Evolutionary conservation across 2,888 invertebrate genomes (phyloP), one percentile per base, ranked within the genome.

Genomic region (Hybos culiciformis): DNA sequence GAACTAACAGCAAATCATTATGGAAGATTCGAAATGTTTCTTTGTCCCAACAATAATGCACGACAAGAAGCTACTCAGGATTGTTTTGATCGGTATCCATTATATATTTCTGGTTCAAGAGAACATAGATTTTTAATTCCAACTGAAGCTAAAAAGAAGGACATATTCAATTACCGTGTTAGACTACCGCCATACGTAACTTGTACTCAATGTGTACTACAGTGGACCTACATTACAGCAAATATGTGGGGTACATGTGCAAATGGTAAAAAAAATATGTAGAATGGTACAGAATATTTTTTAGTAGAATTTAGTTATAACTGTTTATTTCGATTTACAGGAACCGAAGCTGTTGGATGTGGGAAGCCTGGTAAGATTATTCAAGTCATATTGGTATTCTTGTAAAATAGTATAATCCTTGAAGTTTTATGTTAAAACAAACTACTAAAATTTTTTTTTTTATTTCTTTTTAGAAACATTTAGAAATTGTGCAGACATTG

Each of bases 221-320:
- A 91, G 59, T 92, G 92, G 92, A 87, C 80, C 44, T 92, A 91
- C 62, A 83, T 80, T 53, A 88, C 91, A 44, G 83, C 80, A 14
- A 92, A 92, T 59, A 88, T 87, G 78, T 92, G 91, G 91, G 92
- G 91, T 6, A 76, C 74, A 17, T 90, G 90, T 57, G 66, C 75
- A 1, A 87, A 90, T 60, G 90, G n/a, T n/a, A n/a, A n/a, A n/a
- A n/a, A n/a, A n/a, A n/a, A n/a, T n/a, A n/a, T n/a, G n/a, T n/a
- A n/a, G n/a, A n/a, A n/a, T n/a, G n/a, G n/a, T n/a, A n/a, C n/a
- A n/a, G n/a, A n/a, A n/a, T n/a, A n/a, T n/a, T n/a, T n/a, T n/a
- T n/a, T n/a, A n/a, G n/a, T n/a, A n/a, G n/a, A n/a, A n/a, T n/a
- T n/a, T n/a, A n/a, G n/a, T n/a, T n/a, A n/a, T n/a, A n/a, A n/a